phyloP scores from a whole-genome alignment of 2,797 vertebrate genomes.

The Sebastes goodei region DNA sequence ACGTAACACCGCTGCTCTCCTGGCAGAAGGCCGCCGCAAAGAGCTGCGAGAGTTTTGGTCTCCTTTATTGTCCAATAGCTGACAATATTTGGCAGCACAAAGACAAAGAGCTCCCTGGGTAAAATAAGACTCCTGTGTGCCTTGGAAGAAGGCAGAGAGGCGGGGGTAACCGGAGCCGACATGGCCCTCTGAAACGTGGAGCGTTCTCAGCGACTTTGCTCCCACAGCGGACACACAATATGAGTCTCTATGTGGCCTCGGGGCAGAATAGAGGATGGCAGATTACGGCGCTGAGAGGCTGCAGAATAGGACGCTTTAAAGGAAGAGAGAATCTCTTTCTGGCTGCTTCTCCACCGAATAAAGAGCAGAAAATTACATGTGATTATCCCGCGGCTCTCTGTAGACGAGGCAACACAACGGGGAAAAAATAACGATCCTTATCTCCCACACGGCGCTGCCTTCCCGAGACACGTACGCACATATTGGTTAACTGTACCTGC shows the following conservation, averaged over 20 bases:
- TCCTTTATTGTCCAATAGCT: constrained; percentile 44
- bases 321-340: constrained; percentile 58
- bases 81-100: constrained; percentile 68
- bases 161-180: constrained; percentile 64
- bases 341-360: constrained; percentile 38
- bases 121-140: constrained; percentile 75
- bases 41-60: constrained; percentile 37
- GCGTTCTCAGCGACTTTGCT: constrained; percentile 71
- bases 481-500: neutral
- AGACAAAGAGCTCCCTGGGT: constrained; percentile 53
- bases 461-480: constrained; percentile 9
- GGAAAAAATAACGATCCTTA: constrained; percentile 18
- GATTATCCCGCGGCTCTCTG: constrained; percentile 64
- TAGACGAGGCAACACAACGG: constrained; percentile 38
- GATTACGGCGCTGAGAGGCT: constrained; percentile 78
- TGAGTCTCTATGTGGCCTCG: constrained; percentile 63
- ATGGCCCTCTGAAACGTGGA: constrained; percentile 63
- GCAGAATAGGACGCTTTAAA: constrained; percentile 72
- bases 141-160: constrained; percentile 63
- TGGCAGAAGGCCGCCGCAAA: constrained; percentile 31
- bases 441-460: constrained; percentile 33
- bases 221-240: constrained; percentile 78
- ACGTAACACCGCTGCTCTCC: constrained; percentile 4
- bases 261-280: constrained; percentile 48
- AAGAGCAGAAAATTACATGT: constrained; percentile 70